Conservation (phyloP, 1,140 invertebrate species). For the Papilio helenus region DNA sequence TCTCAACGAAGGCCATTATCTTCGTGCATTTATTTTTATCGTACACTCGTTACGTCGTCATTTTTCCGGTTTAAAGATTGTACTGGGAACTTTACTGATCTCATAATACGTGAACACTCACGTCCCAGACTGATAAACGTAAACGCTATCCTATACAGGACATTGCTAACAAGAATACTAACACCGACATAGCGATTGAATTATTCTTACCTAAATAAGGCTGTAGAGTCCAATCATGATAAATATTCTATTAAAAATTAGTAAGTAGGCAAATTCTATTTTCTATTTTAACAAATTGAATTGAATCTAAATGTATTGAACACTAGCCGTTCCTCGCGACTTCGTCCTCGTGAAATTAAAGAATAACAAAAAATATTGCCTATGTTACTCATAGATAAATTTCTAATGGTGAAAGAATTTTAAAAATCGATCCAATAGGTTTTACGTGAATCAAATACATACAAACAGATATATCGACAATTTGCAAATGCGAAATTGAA, state of each 20-base stretch:
- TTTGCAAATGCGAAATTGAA: neutral
- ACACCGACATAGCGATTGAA: neutral
- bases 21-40: neutral
- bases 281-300: too few species aligned
- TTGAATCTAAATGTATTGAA: too few species aligned
- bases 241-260: neutral
- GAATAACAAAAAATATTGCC: too few species aligned
- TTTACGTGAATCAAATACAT: too few species aligned
- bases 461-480: too few species aligned
- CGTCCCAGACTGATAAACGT: neutral
- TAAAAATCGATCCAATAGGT: too few species aligned
- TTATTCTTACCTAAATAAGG: neutral
- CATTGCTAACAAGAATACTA: neutral
- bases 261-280: too few species aligned
- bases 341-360: too few species aligned
- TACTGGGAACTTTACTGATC: conserved; percentile 9
- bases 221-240: neutral
- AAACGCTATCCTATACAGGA: neutral
- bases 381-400: too few species aligned
- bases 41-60: conserved; percentile 2
- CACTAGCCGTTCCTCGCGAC: too few species aligned
- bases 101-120: neutral
- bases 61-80: conserved; percentile 7
- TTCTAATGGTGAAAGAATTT: too few species aligned
- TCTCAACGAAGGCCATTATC: neutral